Percentiles rank a stretch among this genome's conserved stretches.
These are phyloP conservation scores for Felis catus DNA, from an alignment of 2,113 vertebrate genomes.

Conservation along the genomic window DNA sequence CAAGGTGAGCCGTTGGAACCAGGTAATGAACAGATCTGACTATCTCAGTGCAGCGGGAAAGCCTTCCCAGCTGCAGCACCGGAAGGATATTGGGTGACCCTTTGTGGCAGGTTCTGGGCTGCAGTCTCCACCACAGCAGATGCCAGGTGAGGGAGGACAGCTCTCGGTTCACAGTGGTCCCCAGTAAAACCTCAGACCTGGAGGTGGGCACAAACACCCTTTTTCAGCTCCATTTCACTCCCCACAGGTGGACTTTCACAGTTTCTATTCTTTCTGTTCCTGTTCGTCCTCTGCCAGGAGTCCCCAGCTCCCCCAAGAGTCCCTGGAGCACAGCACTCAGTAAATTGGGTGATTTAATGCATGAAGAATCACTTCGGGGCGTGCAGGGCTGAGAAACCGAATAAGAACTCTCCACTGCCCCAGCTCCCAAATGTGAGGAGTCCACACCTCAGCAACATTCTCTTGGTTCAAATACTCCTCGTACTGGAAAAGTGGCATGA, in stretches of 20 bases:
- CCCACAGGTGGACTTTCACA: rapidly evolving
- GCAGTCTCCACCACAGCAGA: neutral
- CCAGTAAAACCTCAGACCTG: neutral
- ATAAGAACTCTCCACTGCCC: neutral
- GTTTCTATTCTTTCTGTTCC: neutral
- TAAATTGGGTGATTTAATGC: neutral
- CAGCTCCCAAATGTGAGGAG: too few species aligned
- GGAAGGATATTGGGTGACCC: neutral
- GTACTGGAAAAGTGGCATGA: neutral
- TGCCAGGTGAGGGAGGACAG: neutral
- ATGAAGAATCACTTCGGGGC: neutral
- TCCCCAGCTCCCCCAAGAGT: neutral
- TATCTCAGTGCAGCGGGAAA: neutral
- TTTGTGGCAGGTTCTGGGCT: neutral
- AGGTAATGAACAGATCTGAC: neutral
- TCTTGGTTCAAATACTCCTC: neutral
- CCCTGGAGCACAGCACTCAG: rapidly evolving
- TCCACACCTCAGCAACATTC: neutral
- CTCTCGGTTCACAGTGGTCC: neutral
- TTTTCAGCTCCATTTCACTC: neutral
- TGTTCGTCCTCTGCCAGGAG: neutral
- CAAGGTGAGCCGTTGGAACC: neutral
- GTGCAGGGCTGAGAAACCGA: neutral
- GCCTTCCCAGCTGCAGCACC: neutral
- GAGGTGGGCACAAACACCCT: neutral